phyloP scores from a whole-genome alignment of 2,888 invertebrate species.

The Acleris holmiana region DNA sequence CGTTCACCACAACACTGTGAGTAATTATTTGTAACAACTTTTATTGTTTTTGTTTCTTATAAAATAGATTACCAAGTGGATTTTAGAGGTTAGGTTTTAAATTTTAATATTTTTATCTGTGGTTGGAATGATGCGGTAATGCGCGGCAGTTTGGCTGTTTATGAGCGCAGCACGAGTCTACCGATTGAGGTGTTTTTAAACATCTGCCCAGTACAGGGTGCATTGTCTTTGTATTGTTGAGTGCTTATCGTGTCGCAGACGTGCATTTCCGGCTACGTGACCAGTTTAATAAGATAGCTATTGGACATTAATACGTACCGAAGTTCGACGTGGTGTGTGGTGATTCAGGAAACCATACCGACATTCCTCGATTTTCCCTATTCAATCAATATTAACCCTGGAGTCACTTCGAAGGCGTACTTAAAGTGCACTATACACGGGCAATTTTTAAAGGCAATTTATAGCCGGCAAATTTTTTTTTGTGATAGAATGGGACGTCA shows the following conservation, averaged over 20 bases:
- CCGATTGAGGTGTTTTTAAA: constrained; percentile 46
- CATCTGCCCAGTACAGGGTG: constrained; percentile 41
- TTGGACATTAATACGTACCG: background rate
- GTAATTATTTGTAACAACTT: constrained; percentile 18
- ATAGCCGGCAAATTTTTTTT: too few species aligned
- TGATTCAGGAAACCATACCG: background rate
- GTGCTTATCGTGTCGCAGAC: constrained; percentile 25
- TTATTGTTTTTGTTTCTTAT: background rate
- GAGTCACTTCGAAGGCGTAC: background rate
- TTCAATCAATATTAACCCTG: background rate
- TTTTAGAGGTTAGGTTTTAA: background rate
- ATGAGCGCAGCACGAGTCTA: constrained; percentile 62
- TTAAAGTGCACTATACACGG: too few species aligned
- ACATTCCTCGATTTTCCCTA: background rate
- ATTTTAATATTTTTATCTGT: background rate
- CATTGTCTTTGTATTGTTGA: constrained; percentile 32
- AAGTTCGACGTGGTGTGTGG: background rate
- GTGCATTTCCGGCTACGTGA: constrained; percentile 33
- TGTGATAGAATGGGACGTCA: too few species aligned
- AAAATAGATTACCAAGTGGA: constrained; percentile 1
- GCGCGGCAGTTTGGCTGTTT: constrained; percentile 48
- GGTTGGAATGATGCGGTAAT: constrained; percentile 8
- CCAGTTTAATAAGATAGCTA: constrained; percentile 5
- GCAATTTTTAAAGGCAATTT: too few species aligned
- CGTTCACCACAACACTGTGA: constrained; percentile 37